phyloP scores from a whole-genome alignment of 2,888 invertebrate species.

The Caprella mutica region DNA sequence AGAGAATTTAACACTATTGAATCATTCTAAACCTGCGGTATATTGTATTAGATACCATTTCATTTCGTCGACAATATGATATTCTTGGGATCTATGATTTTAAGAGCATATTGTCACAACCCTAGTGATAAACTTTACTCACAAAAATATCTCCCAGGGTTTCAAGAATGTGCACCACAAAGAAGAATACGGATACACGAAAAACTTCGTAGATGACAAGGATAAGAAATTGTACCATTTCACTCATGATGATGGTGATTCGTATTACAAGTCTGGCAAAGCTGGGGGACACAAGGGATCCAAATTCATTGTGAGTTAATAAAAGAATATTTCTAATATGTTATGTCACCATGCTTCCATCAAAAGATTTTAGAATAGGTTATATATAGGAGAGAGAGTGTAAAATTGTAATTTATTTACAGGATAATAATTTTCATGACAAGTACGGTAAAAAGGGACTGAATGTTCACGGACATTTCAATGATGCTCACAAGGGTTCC shows the following conservation, averaged over 20 bases:
- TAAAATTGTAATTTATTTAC: not conserved
- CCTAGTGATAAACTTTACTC: not conserved
- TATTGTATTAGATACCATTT: no score
- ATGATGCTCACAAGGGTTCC: constrained; percentile 1
- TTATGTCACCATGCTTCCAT: no score
- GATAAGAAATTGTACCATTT: constrained; percentile 11
- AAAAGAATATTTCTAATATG: no score
- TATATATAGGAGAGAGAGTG: not conserved
- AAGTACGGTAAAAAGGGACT: constrained; percentile 7
- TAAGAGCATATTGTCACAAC: no score
- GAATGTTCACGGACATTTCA: constrained; percentile 7
- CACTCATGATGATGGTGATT: constrained; percentile 2
- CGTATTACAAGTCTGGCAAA: constrained; percentile 2
- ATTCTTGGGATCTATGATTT: no score
- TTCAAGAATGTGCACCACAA: constrained; percentile 73
- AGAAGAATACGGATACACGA: constrained; percentile 49
- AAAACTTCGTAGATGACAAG: constrained; percentile 9
- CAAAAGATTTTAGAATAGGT: no score
- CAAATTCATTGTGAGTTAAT: constrained; percentile 42
- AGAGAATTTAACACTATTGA: no score
- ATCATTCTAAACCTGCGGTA: no score
- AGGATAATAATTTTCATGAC: constrained; percentile 5
- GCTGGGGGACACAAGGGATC: constrained; percentile 3
- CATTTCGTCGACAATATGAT: no score
- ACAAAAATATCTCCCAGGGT: constrained; percentile 44